Evolutionary conservation across 2,888 invertebrate species (phyloP).

Genomic region (Anarsia innoxiella): DNA sequence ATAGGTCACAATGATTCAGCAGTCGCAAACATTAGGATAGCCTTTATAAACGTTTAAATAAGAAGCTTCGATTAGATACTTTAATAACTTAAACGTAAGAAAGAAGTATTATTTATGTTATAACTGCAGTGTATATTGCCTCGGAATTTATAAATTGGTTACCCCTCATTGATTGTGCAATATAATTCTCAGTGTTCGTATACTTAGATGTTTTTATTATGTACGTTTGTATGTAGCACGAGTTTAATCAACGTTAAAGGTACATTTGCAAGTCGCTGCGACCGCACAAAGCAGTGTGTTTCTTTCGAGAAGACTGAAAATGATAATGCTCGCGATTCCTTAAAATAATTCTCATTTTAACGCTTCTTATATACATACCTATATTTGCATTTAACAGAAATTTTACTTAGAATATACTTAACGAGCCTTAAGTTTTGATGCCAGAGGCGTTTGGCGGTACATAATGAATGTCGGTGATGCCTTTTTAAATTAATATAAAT

Average conservation of each 20-base stretch:
- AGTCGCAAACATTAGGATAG: conserved; percentile 39
- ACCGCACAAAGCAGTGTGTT: conserved; percentile 3
- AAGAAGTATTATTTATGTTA: conserved; percentile 48
- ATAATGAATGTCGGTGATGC: conserved; percentile 19
- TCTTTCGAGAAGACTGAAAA: conserved; percentile 16
- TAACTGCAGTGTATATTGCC: conserved; percentile 32
- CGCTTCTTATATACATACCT: background rate
- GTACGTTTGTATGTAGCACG: conserved; percentile 10
- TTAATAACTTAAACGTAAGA: conserved; percentile 26
- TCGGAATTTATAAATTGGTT: conserved; percentile 26
- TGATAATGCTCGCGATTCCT: conserved; percentile 14
- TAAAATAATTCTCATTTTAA: conserved; percentile 2
- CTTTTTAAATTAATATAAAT: conserved; percentile 33
- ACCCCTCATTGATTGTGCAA: conserved; percentile 21
- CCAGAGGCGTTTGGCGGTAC: conserved; percentile 18
- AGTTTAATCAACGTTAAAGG: conserved; percentile 9
- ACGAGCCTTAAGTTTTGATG: conserved; percentile 27
- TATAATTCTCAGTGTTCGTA: conserved; percentile 23
- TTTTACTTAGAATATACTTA: conserved; percentile 18
- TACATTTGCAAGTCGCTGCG: background rate
- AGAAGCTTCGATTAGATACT: conserved; percentile 18
- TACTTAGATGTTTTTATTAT: conserved; percentile 8
- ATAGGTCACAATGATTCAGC: conserved; percentile 29
- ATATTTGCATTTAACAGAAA: conserved; percentile 7
- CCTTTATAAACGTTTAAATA: conserved; percentile 36